These are phyloP conservation scores for Temnothorax ravouxi DNA, from an alignment of 2,888 invertebrate species.

Conservation along the genomic window DNA sequence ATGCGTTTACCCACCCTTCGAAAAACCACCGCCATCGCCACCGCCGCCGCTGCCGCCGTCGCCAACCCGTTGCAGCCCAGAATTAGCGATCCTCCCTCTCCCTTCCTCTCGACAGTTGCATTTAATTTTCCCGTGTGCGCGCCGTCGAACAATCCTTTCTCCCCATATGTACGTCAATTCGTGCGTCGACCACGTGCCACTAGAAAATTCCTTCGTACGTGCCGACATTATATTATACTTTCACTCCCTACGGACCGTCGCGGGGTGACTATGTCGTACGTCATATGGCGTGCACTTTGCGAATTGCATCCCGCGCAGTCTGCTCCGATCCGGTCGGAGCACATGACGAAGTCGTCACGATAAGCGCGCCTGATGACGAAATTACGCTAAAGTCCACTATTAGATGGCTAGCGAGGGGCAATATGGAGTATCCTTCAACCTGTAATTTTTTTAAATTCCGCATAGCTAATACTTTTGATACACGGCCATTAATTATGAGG, in stretches of 20 bases:
- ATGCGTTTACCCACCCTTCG: conserved; percentile 70
- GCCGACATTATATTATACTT: conserved; percentile 68
- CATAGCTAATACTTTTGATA: conserved; percentile 44
- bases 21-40: conserved; percentile 68
- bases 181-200: conserved; percentile 62
- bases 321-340: conserved; percentile 62
- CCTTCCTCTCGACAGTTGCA: conserved; percentile 76
- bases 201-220: conserved; percentile 75
- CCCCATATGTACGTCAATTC: conserved; percentile 70
- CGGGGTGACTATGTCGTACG: conserved; percentile 60
- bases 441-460: conserved; percentile 51
- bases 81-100: conserved; percentile 68
- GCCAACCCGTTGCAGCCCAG: conserved; percentile 58
- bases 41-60: conserved; percentile 63
- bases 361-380: conserved; percentile 64
- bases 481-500: conserved; percentile 19
- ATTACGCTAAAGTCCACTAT: conserved; percentile 59
- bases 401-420: conserved; percentile 12
- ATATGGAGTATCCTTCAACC: conserved; percentile 38
- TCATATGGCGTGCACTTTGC: conserved; percentile 80
- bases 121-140: conserved; percentile 74
- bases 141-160: conserved; percentile 72
- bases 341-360: conserved; percentile 78
- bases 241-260: conserved; percentile 42
- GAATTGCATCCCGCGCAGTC: conserved; percentile 60